Base-by-base conservation (phyloP, 2,113 vertebrate species). In the Pygoscelis adeliae region DNA sequence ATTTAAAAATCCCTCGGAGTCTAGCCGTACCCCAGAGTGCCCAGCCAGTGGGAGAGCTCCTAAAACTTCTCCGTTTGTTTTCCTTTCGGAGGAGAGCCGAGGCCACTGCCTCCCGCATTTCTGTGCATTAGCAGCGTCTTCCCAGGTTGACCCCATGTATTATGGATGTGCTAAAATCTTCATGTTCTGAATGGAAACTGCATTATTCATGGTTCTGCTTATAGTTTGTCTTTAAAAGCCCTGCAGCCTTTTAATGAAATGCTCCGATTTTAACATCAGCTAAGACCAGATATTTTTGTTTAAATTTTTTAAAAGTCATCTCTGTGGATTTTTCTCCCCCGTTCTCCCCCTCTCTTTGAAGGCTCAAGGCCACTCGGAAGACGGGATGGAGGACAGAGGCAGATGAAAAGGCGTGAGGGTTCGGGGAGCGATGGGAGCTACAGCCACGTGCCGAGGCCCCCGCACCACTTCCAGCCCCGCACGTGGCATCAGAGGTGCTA, bases 161-260 rank as follows among this genome's bases (percentile, higher is more conserved):
- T 97, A 98, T 97, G 96, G 96, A 97, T 98, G 96, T 0, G 26
- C 47, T 96, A 79, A 96, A 96, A 66, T 85, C 95, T 73, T 92
- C 91, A 46, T 94, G 91, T 92, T 89, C 94, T 78, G 94, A 96
- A 96, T 85, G 93, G 95, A 47, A 86, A 27, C 91, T 97, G 96
- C 96, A 97, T 97, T 97, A 97, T 97, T 97, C 96, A 97, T 97
- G 83, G 50, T 73, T 15, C 80, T 87, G 77, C 96, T 97, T 93
- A 94, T 21, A 85, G 79, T 93, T 95, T 92, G 93, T 94, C 96
- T 97, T 97, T 97, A 96, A 97, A 98, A 96, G 91, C 91, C 93
- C 89, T 89, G 78, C 86, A 96, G 94, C 93, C 94, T 86, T 96
- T 97, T 97, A 97, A 97, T 95, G 90, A 96, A 95, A 96, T 67